phyloP scores from a whole-genome alignment of 2,888 invertebrate species.

The Pristionchus mayeri region DNA sequence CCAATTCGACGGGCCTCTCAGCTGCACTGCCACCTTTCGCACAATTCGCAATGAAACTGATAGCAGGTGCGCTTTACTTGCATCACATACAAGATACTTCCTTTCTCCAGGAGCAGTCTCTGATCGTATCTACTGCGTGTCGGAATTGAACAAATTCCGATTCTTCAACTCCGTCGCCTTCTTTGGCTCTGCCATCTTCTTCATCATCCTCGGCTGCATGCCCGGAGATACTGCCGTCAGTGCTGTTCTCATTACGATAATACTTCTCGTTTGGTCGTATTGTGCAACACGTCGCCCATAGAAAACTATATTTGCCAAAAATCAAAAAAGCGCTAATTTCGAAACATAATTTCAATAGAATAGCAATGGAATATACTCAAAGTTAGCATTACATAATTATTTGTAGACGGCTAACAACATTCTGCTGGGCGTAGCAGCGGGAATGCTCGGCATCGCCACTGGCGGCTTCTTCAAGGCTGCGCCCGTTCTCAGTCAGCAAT shows the following conservation, averaged over 20 bases:
- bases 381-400: too few species aligned
- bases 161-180: conserved; percentile 70
- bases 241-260: background rate
- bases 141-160: conserved; percentile 68
- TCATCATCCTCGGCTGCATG: conserved; percentile 60
- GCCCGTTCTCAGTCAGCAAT: conserved; percentile 72
- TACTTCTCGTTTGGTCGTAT: background rate
- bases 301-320: background rate
- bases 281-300: background rate
- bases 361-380: background rate
- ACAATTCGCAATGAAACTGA: conserved; percentile 64
- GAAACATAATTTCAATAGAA: background rate
- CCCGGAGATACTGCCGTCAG: conserved; percentile 33
- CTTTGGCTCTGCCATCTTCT: conserved; percentile 59
- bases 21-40: conserved; percentile 67
- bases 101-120: conserved; percentile 51
- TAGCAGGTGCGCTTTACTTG: conserved; percentile 14
- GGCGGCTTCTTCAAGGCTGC: conserved; percentile 75
- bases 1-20: conserved; percentile 63
- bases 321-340: background rate
- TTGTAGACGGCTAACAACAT: conserved; percentile 58
- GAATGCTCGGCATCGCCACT: conserved; percentile 69
- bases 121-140: conserved; percentile 61
- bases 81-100: background rate
- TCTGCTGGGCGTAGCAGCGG: conserved; percentile 62